Base-by-base conservation (phyloP, 23 tunicate species). In the Corella eumyota region DNA sequence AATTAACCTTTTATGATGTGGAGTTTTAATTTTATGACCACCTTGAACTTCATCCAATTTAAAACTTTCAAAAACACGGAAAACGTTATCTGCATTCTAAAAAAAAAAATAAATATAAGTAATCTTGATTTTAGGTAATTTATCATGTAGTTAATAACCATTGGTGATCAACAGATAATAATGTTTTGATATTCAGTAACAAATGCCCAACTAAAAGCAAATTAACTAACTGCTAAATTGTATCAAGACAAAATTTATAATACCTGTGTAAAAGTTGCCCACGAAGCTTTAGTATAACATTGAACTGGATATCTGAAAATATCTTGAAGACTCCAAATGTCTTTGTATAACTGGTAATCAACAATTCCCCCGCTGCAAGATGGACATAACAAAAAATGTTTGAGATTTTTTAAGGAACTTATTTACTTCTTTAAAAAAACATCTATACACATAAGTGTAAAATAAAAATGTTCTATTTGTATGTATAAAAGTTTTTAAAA, bases 291-390 rank as follows among this genome's bases (percentile, higher is more conserved):
- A 30, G 62, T 78, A 50, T 93, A 93, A 53, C 93, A 76, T 64
- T 93, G 99, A 15, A 64, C 61, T 6, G 99, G 99, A 46, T 69
- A 60, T 0, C 99, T 90, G 65, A 93, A 93, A 5, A 78, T 60
- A 65, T 93, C 99, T 69, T 93, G 99, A 13, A 93, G 56, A 31
- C 79, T 73, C 99, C 99, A 93, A 3, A 93, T 78, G 63, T 79
- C 63, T 30, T 67, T 27, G 61, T 81, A 90, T 52, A 90, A 45
- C 65, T 88, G 69, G 71, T 65, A 73, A 46, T 88, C 96, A 26
- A 88, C 80, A n/a, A n/a, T n/a, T n/a, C n/a, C n/a, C n/a, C n/a
- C n/a, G n/a, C n/a, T n/a, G n/a, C n/a, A n/a, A n/a, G n/a, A n/a
- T n/a, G n/a, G n/a, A n/a, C n/a, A n/a, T n/a, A n/a, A n/a, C n/a